Percentiles rank a stretch among this genome's conserved stretches.
Evolutionary conservation across 2,888 invertebrate genomes (phyloP).

Genomic region (Lingula anatina): DNA sequence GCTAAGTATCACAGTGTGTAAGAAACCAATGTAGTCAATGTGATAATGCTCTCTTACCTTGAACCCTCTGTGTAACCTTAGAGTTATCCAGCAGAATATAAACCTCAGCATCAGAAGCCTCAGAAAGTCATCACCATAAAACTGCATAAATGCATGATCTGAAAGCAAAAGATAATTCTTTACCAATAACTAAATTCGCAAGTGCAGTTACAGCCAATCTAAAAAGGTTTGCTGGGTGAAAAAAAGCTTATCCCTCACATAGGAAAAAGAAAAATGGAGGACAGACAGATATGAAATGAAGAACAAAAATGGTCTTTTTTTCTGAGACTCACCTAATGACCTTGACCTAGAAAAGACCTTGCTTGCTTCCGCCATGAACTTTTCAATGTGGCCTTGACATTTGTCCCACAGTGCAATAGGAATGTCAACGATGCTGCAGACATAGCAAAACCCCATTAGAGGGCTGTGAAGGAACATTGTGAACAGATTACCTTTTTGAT

Average conservation of each 20-base stretch:
- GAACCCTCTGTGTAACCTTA: constrained; percentile 78
- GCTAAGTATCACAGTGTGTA: too few species aligned
- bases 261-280: too few species aligned
- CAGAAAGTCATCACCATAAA: constrained; percentile 92
- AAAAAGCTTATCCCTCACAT: too few species aligned
- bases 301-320: too few species aligned
- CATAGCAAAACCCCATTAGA: constrained; percentile 83
- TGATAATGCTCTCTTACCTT: constrained; percentile 54
- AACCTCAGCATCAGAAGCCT: constrained; percentile 81
- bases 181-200: too few species aligned
- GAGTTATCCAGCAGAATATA: constrained; percentile 87
- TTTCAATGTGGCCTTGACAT: constrained; percentile 79
- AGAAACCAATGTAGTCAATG: too few species aligned
- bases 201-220: too few species aligned
- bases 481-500: constrained; percentile 79
- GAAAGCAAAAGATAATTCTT: constrained; percentile 21
- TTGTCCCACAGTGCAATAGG: constrained; percentile 85
- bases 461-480: constrained; percentile 94
- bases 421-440: constrained; percentile 81
- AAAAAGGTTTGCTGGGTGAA: too few species aligned
- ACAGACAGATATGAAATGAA: too few species aligned
- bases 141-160: constrained; percentile 63
- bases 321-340: constrained; percentile 75
- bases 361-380: constrained; percentile 84
- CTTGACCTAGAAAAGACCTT: constrained; percentile 73